phyloP scores from a whole-genome alignment of 2,797 vertebrate species.

The Rhodeus uyekii region DNA sequence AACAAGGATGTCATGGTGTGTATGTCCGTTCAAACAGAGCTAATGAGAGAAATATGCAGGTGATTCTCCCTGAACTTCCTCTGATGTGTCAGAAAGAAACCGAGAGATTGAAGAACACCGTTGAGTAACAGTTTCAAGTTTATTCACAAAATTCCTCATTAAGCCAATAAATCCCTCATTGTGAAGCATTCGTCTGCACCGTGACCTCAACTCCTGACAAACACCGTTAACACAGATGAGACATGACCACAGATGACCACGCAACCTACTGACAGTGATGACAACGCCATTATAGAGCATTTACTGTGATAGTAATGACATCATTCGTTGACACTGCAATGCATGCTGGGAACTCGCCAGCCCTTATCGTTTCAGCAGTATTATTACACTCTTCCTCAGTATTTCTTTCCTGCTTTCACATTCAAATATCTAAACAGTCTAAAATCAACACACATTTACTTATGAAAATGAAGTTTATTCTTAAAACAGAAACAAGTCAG shows the following conservation, averaged over 20 bases:
- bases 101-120: rapidly evolving
- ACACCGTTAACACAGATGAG: neutral
- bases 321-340: neutral
- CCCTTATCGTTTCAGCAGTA: neutral
- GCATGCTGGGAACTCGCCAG: neutral
- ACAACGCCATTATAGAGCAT: too few relatives aligned
- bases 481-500: neutral
- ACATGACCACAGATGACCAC: neutral
- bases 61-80: neutral
- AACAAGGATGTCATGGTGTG: neutral
- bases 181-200: neutral
- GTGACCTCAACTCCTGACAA: neutral
- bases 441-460: neutral
- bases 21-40: neutral
- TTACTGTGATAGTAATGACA: too few relatives aligned
- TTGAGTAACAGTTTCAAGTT: neutral
- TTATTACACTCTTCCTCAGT: neutral
- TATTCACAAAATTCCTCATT: neutral
- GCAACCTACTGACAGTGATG: too few relatives aligned
- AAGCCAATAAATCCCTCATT: too few relatives aligned
- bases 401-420: neutral
- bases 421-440: neutral
- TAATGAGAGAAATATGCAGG: neutral
- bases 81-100: neutral
- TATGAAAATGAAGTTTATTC: neutral